A percentile compares a stretch with the other conserved stretches of the same genome.
These are phyloP conservation scores for Acridotheres tristis DNA, from an alignment of 2,797 vertebrate genomes.

Conservation along the genomic window DNA sequence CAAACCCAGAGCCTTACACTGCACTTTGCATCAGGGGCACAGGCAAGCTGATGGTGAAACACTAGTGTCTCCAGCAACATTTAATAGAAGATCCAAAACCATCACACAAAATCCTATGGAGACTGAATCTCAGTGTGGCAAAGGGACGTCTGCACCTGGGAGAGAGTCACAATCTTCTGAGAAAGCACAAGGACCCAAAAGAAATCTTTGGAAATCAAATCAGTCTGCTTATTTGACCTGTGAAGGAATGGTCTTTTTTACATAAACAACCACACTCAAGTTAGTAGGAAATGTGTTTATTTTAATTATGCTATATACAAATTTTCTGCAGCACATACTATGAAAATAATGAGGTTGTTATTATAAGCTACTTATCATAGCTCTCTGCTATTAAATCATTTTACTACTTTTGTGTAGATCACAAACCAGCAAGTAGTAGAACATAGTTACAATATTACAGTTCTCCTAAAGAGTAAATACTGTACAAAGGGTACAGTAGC, in stretches of 20 bases:
- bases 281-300: not conserved
- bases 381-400: not conserved
- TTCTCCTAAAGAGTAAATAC: not conserved
- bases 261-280: not conserved
- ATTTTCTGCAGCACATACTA: not conserved
- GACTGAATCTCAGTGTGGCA: not conserved
- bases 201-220: not conserved
- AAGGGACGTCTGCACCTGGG: not conserved
- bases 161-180: not conserved
- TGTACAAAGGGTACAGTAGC: not conserved
- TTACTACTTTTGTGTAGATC: not conserved
- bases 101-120: not conserved
- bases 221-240: not conserved
- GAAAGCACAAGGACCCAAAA: not conserved
- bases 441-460: not conserved
- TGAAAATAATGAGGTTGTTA: not conserved
- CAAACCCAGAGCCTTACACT: not conserved
- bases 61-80: not conserved
- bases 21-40: not conserved
- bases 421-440: not conserved
- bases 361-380: not conserved
- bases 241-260: not conserved
- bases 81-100: not conserved
- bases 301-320: constrained; percentile 17
- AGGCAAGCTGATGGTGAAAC: not conserved